Evolutionary conservation across 2,113 vertebrate genomes (phyloP).

Genomic region (Pituophis catenifer): DNA sequence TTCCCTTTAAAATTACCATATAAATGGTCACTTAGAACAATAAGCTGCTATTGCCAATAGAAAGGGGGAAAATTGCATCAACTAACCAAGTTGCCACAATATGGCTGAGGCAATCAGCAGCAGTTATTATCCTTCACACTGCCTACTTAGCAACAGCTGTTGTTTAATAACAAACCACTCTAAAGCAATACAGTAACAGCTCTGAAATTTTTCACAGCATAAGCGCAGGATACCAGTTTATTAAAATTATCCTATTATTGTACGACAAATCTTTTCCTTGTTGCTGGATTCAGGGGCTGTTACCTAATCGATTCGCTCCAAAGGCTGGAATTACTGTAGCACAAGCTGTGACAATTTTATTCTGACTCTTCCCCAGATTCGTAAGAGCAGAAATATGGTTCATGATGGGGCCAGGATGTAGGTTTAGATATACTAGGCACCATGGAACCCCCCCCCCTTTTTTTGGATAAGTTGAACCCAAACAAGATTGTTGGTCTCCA

Average conservation of each 20-base stretch:
- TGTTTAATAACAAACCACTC: constrained; percentile 26
- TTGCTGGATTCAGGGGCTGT: neutral
- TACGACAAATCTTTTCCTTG: constrained; percentile 14
- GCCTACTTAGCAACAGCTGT: neutral
- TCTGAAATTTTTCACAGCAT: constrained; percentile 12
- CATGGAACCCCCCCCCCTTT: neutral
- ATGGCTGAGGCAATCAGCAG: neutral
- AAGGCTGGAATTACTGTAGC: constrained; percentile 34
- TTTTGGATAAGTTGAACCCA: neutral
- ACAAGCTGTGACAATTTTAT: constrained; percentile 14
- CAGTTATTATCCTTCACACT: constrained; percentile 21
- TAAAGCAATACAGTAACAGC: constrained; percentile 15
- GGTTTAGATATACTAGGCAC: neutral
- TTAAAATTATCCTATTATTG: constrained; percentile 8
- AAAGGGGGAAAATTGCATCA: neutral
- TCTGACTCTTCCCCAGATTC: constrained; percentile 36
- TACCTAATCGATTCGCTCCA: neutral
- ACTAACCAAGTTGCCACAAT: neutral
- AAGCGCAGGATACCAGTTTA: neutral
- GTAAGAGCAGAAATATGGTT: constrained; percentile 44
- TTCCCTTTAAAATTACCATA: neutral
- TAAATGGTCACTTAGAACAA: neutral
- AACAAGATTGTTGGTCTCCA: neutral
- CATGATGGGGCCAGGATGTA: neutral
- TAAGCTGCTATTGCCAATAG: neutral